Evolutionary conservation across 1,140 invertebrate species (phyloP).

Genomic region (Drosophila fuyamai): DNA sequence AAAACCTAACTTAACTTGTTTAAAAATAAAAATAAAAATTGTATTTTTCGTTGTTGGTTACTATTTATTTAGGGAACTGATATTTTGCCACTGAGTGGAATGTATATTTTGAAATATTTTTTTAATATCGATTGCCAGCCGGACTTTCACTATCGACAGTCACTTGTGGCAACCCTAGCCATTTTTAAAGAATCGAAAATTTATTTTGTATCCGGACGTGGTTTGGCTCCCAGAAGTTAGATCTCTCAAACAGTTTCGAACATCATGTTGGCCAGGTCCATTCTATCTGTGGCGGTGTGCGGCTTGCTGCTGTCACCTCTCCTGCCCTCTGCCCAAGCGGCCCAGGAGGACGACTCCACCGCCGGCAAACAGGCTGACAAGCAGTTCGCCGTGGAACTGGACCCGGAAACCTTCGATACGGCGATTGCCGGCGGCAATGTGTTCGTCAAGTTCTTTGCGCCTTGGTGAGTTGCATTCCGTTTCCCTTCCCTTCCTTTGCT

Average conservation of each 20-base stretch:
- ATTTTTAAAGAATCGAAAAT: background rate
- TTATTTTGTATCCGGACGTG: conserved; percentile 11
- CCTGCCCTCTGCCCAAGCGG: conserved; percentile 8
- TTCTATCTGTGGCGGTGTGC: conserved; percentile 27
- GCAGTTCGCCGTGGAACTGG: conserved; percentile 62
- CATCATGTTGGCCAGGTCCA: conserved; percentile 30
- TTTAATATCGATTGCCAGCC: background rate
- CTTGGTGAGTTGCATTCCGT: conserved; percentile 86
- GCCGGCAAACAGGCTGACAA: conserved; percentile 45
- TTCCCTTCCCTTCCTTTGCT: background rate
- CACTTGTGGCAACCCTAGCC: conserved; percentile 1
- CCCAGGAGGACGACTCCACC: conserved; percentile 23
- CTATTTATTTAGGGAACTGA: no score
- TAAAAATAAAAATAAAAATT: no score
- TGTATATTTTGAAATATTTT: background rate
- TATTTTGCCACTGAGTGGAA: no score
- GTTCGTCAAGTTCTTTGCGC: conserved; percentile 92
- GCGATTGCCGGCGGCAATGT: conserved; percentile 88
- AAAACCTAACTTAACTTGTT: no score
- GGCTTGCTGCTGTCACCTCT: conserved; percentile 19
- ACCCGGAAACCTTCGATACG: conserved; percentile 88
- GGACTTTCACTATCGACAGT: background rate
- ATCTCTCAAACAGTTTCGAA: background rate
- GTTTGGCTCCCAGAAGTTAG: conserved; percentile 1
- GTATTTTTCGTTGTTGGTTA: no score